Evolutionary conservation across 1,140 invertebrate species (phyloP).

Genomic region (Tyrophagus putrescentiae): DNA sequence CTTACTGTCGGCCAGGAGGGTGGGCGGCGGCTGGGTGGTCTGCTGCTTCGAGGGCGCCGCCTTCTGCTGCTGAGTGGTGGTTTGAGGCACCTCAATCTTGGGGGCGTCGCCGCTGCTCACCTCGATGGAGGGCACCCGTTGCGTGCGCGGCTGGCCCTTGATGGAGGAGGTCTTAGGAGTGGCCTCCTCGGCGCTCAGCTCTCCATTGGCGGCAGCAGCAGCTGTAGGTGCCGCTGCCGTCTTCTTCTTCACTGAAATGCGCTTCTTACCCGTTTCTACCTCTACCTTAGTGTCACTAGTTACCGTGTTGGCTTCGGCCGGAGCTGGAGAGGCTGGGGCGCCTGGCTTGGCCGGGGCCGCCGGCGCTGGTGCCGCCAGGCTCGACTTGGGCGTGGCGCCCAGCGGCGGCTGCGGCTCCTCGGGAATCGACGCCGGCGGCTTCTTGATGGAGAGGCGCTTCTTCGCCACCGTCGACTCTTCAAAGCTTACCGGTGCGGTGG

Average conservation of each 20-base stretch:
- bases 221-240: not conserved
- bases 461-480: slow-evolving; percentile 26
- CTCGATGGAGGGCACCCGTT: slow-evolving; percentile 1
- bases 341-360: slow-evolving; percentile 35
- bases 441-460: slow-evolving; percentile 32
- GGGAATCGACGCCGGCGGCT: slow-evolving; percentile 24
- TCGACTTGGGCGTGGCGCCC: not conserved
- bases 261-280: not conserved
- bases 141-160: not conserved
- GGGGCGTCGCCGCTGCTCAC: not conserved
- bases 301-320: slow-evolving; percentile 9
- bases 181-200: not conserved
- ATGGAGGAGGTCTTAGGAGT: not conserved
- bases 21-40: no score
- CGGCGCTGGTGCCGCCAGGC: slow-evolving; percentile 40
- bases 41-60: no score
- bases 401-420: slow-evolving; percentile 17
- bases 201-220: not conserved
- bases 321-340: not conserved
- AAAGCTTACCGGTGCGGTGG: slow-evolving; percentile 7
- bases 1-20: slow-evolving; percentile 17
- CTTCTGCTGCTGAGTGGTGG: no score
- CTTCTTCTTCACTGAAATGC: slow-evolving; percentile 11
- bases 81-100: no score
- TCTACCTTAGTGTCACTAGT: not conserved